Percentiles rank a stretch among this genome's conserved stretches.
Evolutionary conservation across 2,113 vertebrate species (phyloP).

Genomic region (Anas platyrhynchos): DNA sequence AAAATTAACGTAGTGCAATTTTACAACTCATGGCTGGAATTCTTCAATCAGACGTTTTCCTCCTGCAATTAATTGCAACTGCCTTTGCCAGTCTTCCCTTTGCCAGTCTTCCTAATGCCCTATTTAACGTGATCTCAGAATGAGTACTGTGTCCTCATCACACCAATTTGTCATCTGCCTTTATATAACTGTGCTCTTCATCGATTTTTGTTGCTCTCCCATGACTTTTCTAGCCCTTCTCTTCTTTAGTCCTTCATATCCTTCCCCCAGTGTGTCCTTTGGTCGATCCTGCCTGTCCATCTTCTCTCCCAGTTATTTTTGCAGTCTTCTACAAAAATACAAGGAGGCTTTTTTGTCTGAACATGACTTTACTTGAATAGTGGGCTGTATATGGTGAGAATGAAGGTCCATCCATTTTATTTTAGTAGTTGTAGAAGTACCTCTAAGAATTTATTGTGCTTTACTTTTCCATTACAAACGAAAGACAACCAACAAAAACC

Average conservation of each 20-base stretch:
- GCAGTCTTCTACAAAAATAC: background rate
- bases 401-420: background rate
- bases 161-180: background rate
- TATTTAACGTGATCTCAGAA: background rate
- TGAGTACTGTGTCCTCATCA: background rate
- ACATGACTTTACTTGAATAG: background rate
- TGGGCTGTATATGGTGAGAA: background rate
- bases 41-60: background rate
- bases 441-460: background rate
- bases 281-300: background rate
- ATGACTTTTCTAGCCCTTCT: background rate
- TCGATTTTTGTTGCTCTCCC: background rate
- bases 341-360: background rate
- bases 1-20: background rate
- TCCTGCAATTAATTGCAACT: background rate
- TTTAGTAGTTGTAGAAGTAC: background rate
- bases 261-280: background rate
- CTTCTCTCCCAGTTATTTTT: background rate
- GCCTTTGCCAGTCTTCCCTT: conserved; percentile 3
- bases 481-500: background rate
- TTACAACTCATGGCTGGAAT: background rate
- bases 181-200: background rate
- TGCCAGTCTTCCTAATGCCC: background rate
- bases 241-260: background rate
- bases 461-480: background rate